phyloP scores from a whole-genome alignment of 2,888 invertebrate species.

The Cheilosia scutellata region DNA sequence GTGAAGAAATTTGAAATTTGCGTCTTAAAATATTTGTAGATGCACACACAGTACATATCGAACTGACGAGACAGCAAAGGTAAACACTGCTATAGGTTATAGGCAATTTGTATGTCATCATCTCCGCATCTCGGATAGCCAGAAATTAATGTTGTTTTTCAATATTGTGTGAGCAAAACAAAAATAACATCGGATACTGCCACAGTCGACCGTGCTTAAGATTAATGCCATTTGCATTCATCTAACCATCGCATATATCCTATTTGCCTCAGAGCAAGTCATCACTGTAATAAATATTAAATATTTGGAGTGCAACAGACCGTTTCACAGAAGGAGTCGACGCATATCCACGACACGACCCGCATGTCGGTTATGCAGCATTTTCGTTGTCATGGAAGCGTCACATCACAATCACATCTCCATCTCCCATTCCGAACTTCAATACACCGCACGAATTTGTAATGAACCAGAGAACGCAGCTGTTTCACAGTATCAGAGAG shows the following conservation, averaged over 20 bases:
- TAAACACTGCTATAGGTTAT: too few species aligned
- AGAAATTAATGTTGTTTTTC: neutral
- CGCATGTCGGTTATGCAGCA: slow-evolving; percentile 27
- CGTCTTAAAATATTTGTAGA: too few species aligned
- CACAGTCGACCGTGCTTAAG: neutral
- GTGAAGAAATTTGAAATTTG: too few species aligned
- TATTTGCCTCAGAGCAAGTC: slow-evolving; percentile 1
- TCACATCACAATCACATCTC: slow-evolving; percentile 11
- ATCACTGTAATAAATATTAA: slow-evolving; percentile 57
- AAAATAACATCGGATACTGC: neutral
- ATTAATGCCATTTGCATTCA: slow-evolving; percentile 21
- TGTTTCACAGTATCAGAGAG: slow-evolving; percentile 13
- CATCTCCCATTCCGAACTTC: slow-evolving; percentile 8
- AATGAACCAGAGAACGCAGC: slow-evolving; percentile 36
- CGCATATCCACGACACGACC: slow-evolving; percentile 22
- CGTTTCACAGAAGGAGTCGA: slow-evolving; percentile 23
- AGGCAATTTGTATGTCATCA: too few species aligned
- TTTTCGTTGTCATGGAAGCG: slow-evolving; percentile 34
- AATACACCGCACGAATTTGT: slow-evolving; percentile 35
- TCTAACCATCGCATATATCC: slow-evolving; percentile 9
- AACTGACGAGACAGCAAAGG: too few species aligned
- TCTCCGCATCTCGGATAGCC: too few species aligned
- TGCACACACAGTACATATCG: too few species aligned
- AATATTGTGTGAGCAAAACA: neutral
- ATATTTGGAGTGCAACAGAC: slow-evolving; percentile 41